Evolutionary conservation across 2,797 vertebrate genomes (phyloP).

Genomic region (Nyctalus aviator): DNA sequence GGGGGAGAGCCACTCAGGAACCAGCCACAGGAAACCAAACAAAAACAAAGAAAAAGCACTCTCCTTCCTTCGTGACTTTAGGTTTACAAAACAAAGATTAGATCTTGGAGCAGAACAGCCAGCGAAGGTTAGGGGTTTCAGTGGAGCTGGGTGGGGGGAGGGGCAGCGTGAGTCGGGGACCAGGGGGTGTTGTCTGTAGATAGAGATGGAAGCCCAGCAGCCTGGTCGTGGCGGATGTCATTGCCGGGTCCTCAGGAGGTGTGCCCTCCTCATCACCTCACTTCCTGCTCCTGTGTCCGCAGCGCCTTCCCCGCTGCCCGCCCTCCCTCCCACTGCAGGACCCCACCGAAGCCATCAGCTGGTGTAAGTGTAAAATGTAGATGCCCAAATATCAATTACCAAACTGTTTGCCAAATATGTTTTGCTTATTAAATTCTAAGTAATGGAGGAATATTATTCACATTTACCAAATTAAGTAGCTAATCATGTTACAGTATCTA

Average conservation of each 20-base stretch:
- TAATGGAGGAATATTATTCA: conserved; percentile 43
- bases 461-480: conserved; percentile 37
- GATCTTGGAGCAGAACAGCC: background rate
- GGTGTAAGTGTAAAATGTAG: background rate
- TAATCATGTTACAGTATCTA: conserved; percentile 57
- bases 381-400: background rate
- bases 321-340: background rate
- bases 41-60: background rate
- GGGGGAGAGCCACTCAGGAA: conserved; percentile 29
- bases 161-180: accelerated
- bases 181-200: background rate
- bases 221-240: background rate
- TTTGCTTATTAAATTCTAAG: conserved; percentile 69
- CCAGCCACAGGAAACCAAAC: conserved; percentile 36
- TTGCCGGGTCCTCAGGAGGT: background rate
- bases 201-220: background rate
- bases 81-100: conserved; percentile 46
- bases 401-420: conserved; percentile 30
- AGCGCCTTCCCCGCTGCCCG: background rate
- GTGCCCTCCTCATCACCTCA: background rate
- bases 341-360: conserved; percentile 4
- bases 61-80: conserved; percentile 2
- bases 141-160: no score
- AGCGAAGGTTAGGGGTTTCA: background rate
- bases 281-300: background rate